Conservation (phyloP, 2,888 invertebrate genomes). For the Acanthococcus lagerstroemiae region DNA sequence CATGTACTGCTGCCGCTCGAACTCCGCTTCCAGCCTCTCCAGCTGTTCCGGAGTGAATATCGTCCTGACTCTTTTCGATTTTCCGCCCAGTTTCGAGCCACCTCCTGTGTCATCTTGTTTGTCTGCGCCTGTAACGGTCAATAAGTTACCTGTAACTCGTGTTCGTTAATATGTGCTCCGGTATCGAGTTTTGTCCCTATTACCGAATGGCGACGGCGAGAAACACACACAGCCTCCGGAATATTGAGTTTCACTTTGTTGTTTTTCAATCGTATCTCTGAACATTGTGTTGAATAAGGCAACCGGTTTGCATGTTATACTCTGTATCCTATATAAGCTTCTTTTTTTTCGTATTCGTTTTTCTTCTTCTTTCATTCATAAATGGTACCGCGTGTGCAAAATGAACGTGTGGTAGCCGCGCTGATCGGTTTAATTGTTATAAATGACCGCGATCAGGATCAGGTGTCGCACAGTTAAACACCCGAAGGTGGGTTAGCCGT, state of each 20-base stretch:
- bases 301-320: slow-evolving; percentile 21
- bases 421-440: too few species aligned
- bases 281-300: background rate
- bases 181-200: slow-evolving; percentile 2
- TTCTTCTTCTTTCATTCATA: too few species aligned
- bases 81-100: slow-evolving; percentile 34
- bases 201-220: slow-evolving; percentile 16
- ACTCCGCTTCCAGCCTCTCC: slow-evolving; percentile 86
- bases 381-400: too few species aligned
- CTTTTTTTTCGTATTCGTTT: too few species aligned
- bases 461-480: too few species aligned
- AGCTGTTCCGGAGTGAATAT: slow-evolving; percentile 95
- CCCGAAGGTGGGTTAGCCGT: too few species aligned
- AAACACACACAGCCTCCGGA: background rate
- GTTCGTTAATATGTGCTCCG: background rate
- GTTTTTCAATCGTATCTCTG: slow-evolving; percentile 16
- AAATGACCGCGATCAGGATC: too few species aligned
- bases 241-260: background rate
- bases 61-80: slow-evolving; percentile 74
- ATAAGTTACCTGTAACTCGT: too few species aligned
- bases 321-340: slow-evolving; percentile 2
- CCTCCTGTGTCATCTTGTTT: slow-evolving; percentile 18
- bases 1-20: slow-evolving; percentile 95
- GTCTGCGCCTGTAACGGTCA: slow-evolving; percentile 14
- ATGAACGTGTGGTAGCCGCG: too few species aligned